phyloP scores from a whole-genome alignment of 1,140 invertebrate genomes.

The Paramacrobiotus metropolitanus region DNA sequence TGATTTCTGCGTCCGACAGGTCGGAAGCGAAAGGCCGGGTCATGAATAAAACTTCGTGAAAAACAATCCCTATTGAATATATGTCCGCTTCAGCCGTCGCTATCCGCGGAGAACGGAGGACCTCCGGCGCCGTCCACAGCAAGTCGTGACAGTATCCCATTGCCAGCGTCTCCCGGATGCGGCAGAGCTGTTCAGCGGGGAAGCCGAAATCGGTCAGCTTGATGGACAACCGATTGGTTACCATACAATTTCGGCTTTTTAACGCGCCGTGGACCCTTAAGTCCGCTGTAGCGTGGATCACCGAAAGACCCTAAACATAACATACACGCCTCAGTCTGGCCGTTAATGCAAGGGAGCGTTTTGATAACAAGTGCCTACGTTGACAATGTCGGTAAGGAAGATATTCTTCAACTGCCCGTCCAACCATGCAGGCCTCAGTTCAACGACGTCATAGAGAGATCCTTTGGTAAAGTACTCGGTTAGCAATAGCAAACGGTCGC shows the following conservation, averaged over 20 bases:
- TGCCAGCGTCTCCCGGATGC: slow-evolving; percentile 30
- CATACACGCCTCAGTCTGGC: slow-evolving; percentile 57
- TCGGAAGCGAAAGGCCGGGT: slow-evolving; percentile 37
- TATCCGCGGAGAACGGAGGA: slow-evolving; percentile 31
- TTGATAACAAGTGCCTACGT: slow-evolving; percentile 23
- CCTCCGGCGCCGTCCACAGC: slow-evolving; percentile 49
- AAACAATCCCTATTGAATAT: slow-evolving; percentile 77
- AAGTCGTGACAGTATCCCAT: slow-evolving; percentile 17
- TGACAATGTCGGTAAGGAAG: not conserved
- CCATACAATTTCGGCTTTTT: slow-evolving; percentile 66
- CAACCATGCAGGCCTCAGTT: no score
- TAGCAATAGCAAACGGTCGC: slow-evolving; percentile 53
- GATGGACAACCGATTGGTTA: slow-evolving; percentile 81
- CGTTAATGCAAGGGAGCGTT: slow-evolving; percentile 62
- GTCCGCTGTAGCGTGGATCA: slow-evolving; percentile 65
- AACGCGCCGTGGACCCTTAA: slow-evolving; percentile 66
- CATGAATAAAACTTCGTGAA: slow-evolving; percentile 60
- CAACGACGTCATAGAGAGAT: slow-evolving; percentile 43
- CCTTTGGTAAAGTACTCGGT: slow-evolving; percentile 72
- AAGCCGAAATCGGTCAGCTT: slow-evolving; percentile 74
- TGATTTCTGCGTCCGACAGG: not conserved
- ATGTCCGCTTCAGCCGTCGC: slow-evolving; percentile 66
- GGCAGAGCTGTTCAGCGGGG: slow-evolving; percentile 12
- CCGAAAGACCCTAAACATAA: no score
- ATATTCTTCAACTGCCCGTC: no score